Evolutionary conservation across 2,113 vertebrate species (phyloP).

Genomic region (Romanogobio albipinnatus): DNA sequence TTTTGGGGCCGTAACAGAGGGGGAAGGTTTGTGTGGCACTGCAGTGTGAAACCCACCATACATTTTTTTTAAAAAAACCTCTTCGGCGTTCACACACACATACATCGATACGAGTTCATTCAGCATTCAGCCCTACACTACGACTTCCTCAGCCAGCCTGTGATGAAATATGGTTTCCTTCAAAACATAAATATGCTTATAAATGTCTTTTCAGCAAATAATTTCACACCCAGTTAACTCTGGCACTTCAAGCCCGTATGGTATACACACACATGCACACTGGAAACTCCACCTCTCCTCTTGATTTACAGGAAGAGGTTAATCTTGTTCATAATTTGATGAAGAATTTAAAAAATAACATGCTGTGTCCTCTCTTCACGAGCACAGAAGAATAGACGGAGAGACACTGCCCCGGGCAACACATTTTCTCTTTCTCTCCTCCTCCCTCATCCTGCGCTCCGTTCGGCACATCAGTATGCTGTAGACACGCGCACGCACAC

Average conservation of each 20-base stretch:
- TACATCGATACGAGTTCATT: not conserved
- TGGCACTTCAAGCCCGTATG: not conserved
- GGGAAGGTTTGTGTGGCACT: conserved; percentile 9
- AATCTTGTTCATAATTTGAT: conserved; percentile 59
- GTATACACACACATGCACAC: conserved; percentile 11
- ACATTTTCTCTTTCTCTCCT: conserved; percentile 62
- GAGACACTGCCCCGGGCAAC: conserved; percentile 58
- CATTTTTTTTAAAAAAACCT: too few relatives aligned
- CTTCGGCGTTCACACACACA: not conserved
- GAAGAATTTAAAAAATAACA: conserved; percentile 45
- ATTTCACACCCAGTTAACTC: conserved; percentile 56
- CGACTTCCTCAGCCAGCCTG: conserved; percentile 19
- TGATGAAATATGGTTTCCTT: conserved; percentile 48
- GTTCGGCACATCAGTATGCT: conserved; percentile 71
- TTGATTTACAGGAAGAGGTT: conserved; percentile 46
- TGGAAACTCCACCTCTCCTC: conserved; percentile 20
- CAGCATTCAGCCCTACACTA: not conserved
- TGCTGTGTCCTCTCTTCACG: conserved; percentile 49
- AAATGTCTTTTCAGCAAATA: conserved; percentile 58
- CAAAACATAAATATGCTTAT: conserved; percentile 50
- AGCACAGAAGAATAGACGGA: conserved; percentile 50
- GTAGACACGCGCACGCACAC: conserved; percentile 55
- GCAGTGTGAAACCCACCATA: conserved; percentile 24
- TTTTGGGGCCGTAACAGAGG: not conserved
- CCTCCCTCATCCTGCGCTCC: conserved; percentile 46